Percentiles rank a stretch among this genome's conserved stretches.
phyloP scores from a whole-genome alignment of 2,113 vertebrate species.

The Amia ocellicauda region DNA sequence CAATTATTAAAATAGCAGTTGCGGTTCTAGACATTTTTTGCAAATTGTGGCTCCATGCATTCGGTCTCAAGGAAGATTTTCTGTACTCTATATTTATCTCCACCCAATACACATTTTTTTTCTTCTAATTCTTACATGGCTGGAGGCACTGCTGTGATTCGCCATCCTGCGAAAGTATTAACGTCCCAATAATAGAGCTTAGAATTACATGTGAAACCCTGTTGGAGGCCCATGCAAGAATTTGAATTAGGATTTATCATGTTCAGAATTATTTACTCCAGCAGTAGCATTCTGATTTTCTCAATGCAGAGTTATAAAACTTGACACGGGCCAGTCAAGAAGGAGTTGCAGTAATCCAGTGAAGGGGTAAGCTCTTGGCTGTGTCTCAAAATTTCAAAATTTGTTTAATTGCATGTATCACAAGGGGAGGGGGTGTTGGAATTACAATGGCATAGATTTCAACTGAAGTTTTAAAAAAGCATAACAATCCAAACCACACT shows the following conservation, averaged over 20 bases:
- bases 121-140: conserved; percentile 76
- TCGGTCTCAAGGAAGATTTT: conserved; percentile 64
- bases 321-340: conserved; percentile 51
- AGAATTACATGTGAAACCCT: conserved; percentile 71
- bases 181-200: conserved; percentile 68
- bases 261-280: conserved; percentile 68
- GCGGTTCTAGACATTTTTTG: conserved; percentile 57
- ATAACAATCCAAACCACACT: too few relatives aligned
- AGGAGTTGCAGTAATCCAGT: conserved; percentile 16
- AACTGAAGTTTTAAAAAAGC: too few relatives aligned
- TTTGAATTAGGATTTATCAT: conserved; percentile 73
- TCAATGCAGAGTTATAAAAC: conserved; percentile 52
- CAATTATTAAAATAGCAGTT: conserved; percentile 70
- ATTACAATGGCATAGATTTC: too few relatives aligned
- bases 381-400: too few relatives aligned
- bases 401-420: too few relatives aligned
- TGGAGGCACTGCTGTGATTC: conserved; percentile 69
- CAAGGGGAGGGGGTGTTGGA: too few relatives aligned
- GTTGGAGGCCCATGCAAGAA: conserved; percentile 68
- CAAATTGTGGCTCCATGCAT: conserved; percentile 56
- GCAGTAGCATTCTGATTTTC: conserved; percentile 56
- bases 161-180: conserved; percentile 70
- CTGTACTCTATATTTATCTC: conserved; percentile 73
- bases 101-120: conserved; percentile 74
- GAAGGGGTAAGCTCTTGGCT: too few relatives aligned